Conservation (phyloP, 2,797 vertebrate genomes). For the Bryconaethiops microstoma region DNA sequence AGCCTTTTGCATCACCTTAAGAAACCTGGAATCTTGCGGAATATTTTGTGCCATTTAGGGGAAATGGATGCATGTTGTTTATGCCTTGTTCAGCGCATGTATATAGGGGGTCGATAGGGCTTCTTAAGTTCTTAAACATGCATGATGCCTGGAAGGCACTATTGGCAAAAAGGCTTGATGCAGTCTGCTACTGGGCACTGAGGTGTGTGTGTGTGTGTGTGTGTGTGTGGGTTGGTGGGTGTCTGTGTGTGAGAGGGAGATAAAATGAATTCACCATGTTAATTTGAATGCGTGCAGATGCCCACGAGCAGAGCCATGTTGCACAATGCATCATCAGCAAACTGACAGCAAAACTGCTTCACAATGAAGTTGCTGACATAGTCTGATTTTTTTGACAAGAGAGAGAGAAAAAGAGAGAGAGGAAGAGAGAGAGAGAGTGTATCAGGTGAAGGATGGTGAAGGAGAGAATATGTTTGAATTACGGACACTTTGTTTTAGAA, state of each 20-base stretch:
- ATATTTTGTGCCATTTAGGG: no score
- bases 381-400: background rate
- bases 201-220: background rate
- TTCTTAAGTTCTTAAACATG: background rate
- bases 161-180: background rate
- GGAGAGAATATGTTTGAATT: slow-evolving; percentile 22
- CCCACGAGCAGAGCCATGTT: background rate
- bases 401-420: background rate
- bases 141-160: background rate
- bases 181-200: background rate
- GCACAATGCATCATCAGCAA: slow-evolving; percentile 27
- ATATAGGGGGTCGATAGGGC: background rate
- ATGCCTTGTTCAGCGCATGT: background rate
- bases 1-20: no score
- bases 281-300: slow-evolving; percentile 10
- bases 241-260: background rate
- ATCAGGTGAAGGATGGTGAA: slow-evolving; percentile 30
- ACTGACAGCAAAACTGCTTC: slow-evolving; percentile 7
- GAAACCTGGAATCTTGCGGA: no score
- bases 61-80: background rate
- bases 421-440: background rate
- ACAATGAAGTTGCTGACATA: slow-evolving; percentile 18
- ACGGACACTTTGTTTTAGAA: slow-evolving; percentile 14
- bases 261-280: background rate
- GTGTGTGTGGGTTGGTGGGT: background rate